A percentile compares a stretch with the other conserved stretches of the same genome.
Conservation (phyloP, 2,888 invertebrate species). For the Megamerina dolium region DNA sequence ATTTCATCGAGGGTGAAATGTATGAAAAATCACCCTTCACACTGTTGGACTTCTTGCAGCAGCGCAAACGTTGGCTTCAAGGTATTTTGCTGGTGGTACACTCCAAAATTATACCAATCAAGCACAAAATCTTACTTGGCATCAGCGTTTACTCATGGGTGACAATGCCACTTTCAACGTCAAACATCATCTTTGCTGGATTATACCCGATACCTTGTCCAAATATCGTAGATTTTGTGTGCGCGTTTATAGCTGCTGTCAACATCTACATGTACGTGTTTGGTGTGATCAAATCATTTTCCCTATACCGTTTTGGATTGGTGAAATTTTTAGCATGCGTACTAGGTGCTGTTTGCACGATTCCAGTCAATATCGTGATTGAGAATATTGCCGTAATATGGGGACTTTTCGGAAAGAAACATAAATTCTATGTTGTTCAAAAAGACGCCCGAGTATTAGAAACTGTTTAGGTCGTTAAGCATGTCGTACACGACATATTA, state of each 20-base stretch:
- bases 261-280: conserved; percentile 97
- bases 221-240: conserved; percentile 73
- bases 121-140: conserved; percentile 73
- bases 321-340: conserved; percentile 73
- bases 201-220: conserved; percentile 85
- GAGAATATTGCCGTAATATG: conserved; percentile 93
- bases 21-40: conserved; percentile 98
- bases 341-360: conserved; percentile 79
- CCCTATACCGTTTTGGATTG: conserved; percentile 78
- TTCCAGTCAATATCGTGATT: conserved; percentile 89
- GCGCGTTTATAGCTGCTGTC: conserved; percentile 87
- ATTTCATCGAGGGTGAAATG: conserved; percentile 97
- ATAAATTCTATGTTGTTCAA: conserved; percentile 95
- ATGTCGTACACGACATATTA: too few species aligned
- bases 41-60: conserved; percentile 90
- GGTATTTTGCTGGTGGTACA: conserved; percentile 85
- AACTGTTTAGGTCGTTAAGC: conserved; percentile 29
- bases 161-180: conserved; percentile 86
- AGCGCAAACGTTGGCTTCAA: conserved; percentile 93
- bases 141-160: conserved; percentile 95
- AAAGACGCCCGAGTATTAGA: conserved; percentile 74
- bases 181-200: conserved; percentile 78
- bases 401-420: conserved; percentile 90
- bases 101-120: conserved; percentile 73
- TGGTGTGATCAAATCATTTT: conserved; percentile 95